Percentiles rank a stretch among this genome's conserved stretches.
These are phyloP conservation scores for Radopholus similis DNA, from an alignment of 1,140 invertebrate genomes.

Conservation along the genomic window DNA sequence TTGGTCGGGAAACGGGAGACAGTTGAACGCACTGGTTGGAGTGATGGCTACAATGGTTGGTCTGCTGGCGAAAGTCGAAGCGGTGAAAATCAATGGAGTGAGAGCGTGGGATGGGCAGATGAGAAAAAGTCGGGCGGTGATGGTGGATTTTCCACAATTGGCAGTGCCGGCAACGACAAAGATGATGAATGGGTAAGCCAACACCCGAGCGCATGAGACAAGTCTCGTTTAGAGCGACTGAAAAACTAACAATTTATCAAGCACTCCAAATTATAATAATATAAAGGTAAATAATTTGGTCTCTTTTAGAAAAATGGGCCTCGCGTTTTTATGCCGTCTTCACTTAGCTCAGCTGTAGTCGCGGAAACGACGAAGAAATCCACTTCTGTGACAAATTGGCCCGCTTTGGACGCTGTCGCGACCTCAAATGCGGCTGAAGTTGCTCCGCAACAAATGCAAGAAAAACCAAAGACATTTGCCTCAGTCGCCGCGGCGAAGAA, in stretches of 20 bases:
- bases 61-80: not conserved
- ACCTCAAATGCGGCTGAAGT: not conserved
- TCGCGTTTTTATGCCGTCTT: constrained; percentile 1
- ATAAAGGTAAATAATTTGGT: not conserved
- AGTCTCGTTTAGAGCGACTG: not conserved
- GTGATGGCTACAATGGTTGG: not conserved
- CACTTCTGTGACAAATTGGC: not conserved
- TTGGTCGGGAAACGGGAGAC: not conserved
- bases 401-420: not conserved
- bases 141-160: not conserved
- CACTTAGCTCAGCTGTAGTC: not conserved
- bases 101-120: constrained; percentile 5
- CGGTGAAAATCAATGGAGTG: too few species aligned
- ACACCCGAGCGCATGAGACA: too few species aligned
- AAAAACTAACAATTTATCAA: not conserved
- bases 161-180: not conserved
- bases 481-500: constrained; percentile 15
- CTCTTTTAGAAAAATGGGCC: constrained; percentile 4
- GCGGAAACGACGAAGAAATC: not conserved
- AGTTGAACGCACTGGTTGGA: not conserved
- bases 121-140: not conserved
- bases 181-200: constrained; percentile 11
- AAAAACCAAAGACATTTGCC: constrained; percentile 19
- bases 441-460: too few species aligned
- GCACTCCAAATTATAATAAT: not conserved